Evolutionary conservation across 2,888 invertebrate species (phyloP).

Genomic region (Temnothorax ravouxi): DNA sequence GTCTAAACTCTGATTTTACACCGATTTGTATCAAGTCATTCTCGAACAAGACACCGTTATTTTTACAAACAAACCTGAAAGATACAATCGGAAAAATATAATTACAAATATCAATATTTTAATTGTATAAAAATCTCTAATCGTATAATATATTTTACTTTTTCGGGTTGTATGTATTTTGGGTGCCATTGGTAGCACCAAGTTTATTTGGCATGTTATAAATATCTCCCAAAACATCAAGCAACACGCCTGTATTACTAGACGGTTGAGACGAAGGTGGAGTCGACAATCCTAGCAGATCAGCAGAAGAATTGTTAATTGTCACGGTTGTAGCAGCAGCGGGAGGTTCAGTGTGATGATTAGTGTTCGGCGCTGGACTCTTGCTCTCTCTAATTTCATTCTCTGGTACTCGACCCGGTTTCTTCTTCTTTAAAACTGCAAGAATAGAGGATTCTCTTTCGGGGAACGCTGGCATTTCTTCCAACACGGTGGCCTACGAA

Average conservation of each 20-base stretch:
- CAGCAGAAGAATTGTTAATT: slow-evolving; percentile 90
- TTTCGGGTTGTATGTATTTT: slow-evolving; percentile 94
- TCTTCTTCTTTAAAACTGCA: slow-evolving; percentile 99
- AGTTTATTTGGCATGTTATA: slow-evolving; percentile 90
- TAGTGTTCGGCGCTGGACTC: slow-evolving; percentile 89
- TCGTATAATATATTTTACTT: slow-evolving; percentile 88
- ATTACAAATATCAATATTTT: background rate
- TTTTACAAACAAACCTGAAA: slow-evolving; percentile 95
- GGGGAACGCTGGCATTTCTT: slow-evolving; percentile 99
- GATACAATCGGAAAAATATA: background rate
- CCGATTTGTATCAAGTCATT: slow-evolving; percentile 99
- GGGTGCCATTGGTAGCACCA: slow-evolving; percentile 88
- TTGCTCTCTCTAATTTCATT: slow-evolving; percentile 94
- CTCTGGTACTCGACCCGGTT: slow-evolving; percentile 97
- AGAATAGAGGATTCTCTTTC: slow-evolving; percentile 99
- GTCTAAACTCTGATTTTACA: slow-evolving; percentile 98
- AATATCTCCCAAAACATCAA: slow-evolving; percentile 97
- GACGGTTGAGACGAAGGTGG: slow-evolving; percentile 92
- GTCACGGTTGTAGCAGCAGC: slow-evolving; percentile 83
- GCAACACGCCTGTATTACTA: slow-evolving; percentile 92
- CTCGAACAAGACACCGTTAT: slow-evolving; percentile 99
- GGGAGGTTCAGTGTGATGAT: slow-evolving; percentile 86
- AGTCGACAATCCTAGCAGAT: slow-evolving; percentile 95
- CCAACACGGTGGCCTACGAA: slow-evolving; percentile 95
- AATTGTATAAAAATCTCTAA: slow-evolving; percentile 1